Conservation (phyloP, 1,140 invertebrate genomes). For the Ridgeia piscesae region DNA sequence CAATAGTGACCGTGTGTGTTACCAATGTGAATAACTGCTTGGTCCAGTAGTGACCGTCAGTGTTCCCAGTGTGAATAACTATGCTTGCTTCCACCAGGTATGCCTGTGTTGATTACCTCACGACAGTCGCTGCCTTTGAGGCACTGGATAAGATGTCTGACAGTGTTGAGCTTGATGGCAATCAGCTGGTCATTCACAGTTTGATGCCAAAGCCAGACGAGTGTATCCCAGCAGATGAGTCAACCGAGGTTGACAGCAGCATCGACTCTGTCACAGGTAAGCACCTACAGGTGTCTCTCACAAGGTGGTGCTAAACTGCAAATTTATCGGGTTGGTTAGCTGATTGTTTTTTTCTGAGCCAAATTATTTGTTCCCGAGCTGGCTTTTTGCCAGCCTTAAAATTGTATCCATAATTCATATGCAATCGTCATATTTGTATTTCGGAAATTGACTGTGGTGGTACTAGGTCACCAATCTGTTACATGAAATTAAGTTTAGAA, state of each 20-base stretch:
- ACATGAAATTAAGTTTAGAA: neutral
- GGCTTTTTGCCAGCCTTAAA: too few relatives aligned
- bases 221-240: neutral
- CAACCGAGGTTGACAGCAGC: neutral
- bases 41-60: neutral
- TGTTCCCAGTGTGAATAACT: neutral
- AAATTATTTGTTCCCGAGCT: too few relatives aligned
- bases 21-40: neutral
- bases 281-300: neutral
- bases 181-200: neutral
- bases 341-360: too few relatives aligned
- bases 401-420: neutral
- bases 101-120: neutral
- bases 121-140: neutral
- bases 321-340: too few relatives aligned
- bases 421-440: neutral
- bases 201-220: neutral
- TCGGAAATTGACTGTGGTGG: neutral
- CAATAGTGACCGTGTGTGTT: neutral
- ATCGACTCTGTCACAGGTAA: neutral
- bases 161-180: neutral
- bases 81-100: neutral
- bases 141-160: neutral
- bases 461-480: neutral
- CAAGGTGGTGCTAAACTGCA: too few relatives aligned